A percentile compares a stretch with the other conserved stretches of the same genome.
Evolutionary conservation across 2,888 invertebrate genomes (phyloP).

Genomic region (Lutraria lutraria): DNA sequence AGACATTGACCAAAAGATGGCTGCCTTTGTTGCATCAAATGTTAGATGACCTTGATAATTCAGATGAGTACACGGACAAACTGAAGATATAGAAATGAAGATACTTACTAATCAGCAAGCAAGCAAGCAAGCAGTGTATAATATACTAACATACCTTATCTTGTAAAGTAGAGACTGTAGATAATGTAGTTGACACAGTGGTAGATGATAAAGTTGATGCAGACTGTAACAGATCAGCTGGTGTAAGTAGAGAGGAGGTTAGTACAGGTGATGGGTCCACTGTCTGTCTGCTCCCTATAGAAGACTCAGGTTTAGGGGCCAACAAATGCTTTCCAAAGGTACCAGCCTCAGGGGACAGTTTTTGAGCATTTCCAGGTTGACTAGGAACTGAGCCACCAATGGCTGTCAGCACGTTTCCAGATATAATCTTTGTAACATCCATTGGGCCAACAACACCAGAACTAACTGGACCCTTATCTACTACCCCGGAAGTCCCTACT

Average conservation of each 20-base stretch:
- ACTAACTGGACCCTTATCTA: slow-evolving; percentile 4
- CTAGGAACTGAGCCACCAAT: slow-evolving; percentile 27
- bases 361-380: slow-evolving; percentile 36
- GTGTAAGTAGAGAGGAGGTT: slow-evolving; percentile 58
- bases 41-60: too few relatives aligned
- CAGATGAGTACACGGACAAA: too few relatives aligned
- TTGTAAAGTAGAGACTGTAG: slow-evolving; percentile 24
- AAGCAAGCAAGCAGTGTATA: not conserved
- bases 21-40: too few relatives aligned
- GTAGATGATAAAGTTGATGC: slow-evolving; percentile 27
- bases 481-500: not conserved
- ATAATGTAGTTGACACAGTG: slow-evolving; percentile 23
- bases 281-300: slow-evolving; percentile 31
- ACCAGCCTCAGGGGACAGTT: slow-evolving; percentile 35
- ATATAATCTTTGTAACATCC: slow-evolving; percentile 42
- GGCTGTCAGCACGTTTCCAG: slow-evolving; percentile 48
- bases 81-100: too few relatives aligned
- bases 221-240: slow-evolving; percentile 64
- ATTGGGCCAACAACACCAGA: not conserved
- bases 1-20: too few relatives aligned
- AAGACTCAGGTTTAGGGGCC: slow-evolving; percentile 36
- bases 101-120: too few relatives aligned
- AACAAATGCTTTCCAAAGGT: not conserved
- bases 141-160: slow-evolving; percentile 39
- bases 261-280: slow-evolving; percentile 34